phyloP scores from a whole-genome alignment of 2,888 invertebrate species.

The Macrophya annulata region DNA sequence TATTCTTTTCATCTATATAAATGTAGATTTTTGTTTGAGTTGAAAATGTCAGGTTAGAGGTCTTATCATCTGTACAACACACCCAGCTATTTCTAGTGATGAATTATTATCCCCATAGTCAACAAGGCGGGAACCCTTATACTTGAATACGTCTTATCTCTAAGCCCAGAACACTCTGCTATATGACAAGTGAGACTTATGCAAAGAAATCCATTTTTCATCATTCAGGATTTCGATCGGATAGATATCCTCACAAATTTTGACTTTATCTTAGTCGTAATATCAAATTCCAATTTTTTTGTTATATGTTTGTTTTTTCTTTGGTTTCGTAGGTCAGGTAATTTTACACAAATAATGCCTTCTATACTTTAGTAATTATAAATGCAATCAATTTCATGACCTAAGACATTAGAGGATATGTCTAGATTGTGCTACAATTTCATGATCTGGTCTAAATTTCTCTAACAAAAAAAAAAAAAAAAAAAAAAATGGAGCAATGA shows the following conservation, averaged over 20 bases:
- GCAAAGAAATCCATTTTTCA: not conserved
- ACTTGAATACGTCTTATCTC: constrained; percentile 29
- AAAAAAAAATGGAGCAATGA: not conserved
- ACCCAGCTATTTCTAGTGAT: not conserved
- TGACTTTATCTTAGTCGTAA: not conserved
- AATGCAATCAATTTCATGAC: not conserved
- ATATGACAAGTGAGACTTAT: not conserved
- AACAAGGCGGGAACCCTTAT: constrained; percentile 11
- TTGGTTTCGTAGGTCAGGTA: not conserved
- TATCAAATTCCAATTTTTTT: not conserved
- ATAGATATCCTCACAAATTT: not conserved
- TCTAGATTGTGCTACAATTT: not conserved
- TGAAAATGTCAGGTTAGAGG: not conserved
- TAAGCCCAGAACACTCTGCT: not conserved
- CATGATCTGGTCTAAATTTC: not conserved
- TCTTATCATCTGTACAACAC: not conserved
- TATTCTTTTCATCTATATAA: not conserved
- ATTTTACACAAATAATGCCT: not conserved
- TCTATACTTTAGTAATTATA: not conserved
- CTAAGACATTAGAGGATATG: not conserved
- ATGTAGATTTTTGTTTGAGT: not conserved
- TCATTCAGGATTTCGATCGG: not conserved
- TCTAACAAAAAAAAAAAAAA: too few species aligned
- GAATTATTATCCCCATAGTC: constrained; percentile 26
- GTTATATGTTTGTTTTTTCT: too few species aligned